Conservation (phyloP, 2,113 vertebrate genomes). For the Condylura cristata region DNA sequence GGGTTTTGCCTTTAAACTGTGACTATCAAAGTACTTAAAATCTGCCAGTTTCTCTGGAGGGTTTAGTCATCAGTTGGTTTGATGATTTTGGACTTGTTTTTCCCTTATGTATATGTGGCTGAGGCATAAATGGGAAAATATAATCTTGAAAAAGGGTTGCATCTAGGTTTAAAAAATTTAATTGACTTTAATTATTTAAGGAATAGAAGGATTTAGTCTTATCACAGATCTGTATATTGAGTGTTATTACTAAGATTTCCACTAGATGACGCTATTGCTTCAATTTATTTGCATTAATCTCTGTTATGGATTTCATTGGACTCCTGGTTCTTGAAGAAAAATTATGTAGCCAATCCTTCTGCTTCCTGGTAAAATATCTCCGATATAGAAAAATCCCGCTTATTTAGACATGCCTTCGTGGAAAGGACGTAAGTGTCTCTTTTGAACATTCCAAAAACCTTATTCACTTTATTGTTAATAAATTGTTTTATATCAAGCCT, state of each 20-base stretch:
- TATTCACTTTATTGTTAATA: slow-evolving; percentile 51
- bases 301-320: background rate
- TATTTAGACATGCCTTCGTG: slow-evolving; percentile 44
- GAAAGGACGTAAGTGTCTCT: background rate
- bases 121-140: background rate
- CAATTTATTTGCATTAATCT: slow-evolving; percentile 40
- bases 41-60: background rate
- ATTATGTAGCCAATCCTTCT: background rate
- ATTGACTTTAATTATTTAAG: slow-evolving; percentile 40
- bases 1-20: slow-evolving; percentile 59
- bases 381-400: background rate
- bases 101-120: background rate
- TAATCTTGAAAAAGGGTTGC: slow-evolving; percentile 38
- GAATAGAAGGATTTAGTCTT: background rate
- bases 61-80: background rate
- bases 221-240: background rate
- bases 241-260: slow-evolving; percentile 41
- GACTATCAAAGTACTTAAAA: background rate
- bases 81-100: slow-evolving; percentile 24
- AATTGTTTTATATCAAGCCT: slow-evolving; percentile 53
- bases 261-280: slow-evolving; percentile 82
- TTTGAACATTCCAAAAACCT: slow-evolving; percentile 31
- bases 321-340: background rate
- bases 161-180: slow-evolving; percentile 43
- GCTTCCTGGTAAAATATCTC: slow-evolving; percentile 50